These are phyloP conservation scores for Pangasius sanitwongsei DNA, from an alignment of 2,797 vertebrate species.

Conservation along the genomic window DNA sequence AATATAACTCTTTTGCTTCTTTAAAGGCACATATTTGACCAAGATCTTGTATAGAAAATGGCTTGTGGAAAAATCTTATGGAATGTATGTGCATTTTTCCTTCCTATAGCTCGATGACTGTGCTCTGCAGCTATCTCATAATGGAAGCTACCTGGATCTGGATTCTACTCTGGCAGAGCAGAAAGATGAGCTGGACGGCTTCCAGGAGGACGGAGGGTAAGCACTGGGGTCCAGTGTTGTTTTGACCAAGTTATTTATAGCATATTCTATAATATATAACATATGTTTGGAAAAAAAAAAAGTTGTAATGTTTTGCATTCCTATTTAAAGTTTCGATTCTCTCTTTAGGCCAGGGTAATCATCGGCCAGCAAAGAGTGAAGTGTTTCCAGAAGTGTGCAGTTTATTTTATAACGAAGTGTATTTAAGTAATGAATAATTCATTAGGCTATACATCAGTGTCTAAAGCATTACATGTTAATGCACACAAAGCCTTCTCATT, in stretches of 20 bases:
- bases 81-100: constrained; percentile 50
- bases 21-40: not conserved
- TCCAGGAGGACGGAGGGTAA: constrained; percentile 95
- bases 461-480: constrained; percentile 11
- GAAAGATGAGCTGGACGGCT: constrained; percentile 91
- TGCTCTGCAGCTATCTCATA: constrained; percentile 92
- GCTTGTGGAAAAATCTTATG: constrained; percentile 33
- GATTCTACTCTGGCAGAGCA: constrained; percentile 96
- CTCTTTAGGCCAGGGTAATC: not conserved
- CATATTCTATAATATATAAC: constrained; percentile 12
- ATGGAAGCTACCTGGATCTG: constrained; percentile 95
- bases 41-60: not conserved
- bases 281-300: not conserved
- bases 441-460: constrained; percentile 18
- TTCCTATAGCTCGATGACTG: constrained; percentile 88
- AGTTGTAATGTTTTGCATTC: constrained; percentile 13
- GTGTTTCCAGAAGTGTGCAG: constrained; percentile 14
- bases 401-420: not conserved
- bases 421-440: constrained; percentile 13
- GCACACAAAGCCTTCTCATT: constrained; percentile 3
- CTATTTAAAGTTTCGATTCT: constrained; percentile 1
- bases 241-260: constrained; percentile 32
- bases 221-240: constrained; percentile 58
- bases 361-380: not conserved
- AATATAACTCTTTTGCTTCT: not conserved